A percentile compares a stretch with the other conserved stretches of the same genome.
Conservation (phyloP, 2,888 invertebrate species). For the Caenorhabditis macrosperma region DNA sequence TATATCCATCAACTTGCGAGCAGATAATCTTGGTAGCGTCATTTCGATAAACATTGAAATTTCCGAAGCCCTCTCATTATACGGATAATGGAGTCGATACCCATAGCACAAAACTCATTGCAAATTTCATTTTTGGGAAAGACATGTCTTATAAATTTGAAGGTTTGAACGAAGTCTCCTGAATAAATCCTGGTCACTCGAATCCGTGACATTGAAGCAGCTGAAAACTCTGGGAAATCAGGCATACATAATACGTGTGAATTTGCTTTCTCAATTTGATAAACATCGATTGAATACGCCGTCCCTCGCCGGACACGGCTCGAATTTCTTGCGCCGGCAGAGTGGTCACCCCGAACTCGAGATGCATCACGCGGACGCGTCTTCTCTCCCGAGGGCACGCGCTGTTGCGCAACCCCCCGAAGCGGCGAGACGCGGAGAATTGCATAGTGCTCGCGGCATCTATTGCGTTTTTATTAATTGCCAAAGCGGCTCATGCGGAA, state of each 20-base stretch:
- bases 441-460: conserved; percentile 14
- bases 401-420: conserved; percentile 39
- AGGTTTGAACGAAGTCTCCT: no score
- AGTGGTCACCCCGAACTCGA: conserved; percentile 34
- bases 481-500: conserved; percentile 53
- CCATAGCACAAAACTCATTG: no score
- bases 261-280: conserved; percentile 53
- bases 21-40: no score
- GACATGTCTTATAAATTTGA: no score
- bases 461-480: conserved; percentile 49
- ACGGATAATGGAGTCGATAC: no score
- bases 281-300: conserved; percentile 55
- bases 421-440: conserved; percentile 16
- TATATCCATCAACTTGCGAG: no score
- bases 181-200: no score
- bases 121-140: no score
- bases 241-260: conserved; percentile 8
- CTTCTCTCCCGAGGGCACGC: conserved; percentile 17
- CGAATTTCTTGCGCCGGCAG: conserved; percentile 15
- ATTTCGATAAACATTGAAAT: no score
- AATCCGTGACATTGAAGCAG: conserved; percentile 28
- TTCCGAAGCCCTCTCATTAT: no score
- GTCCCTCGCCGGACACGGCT: conserved; percentile 7
- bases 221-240: conserved; percentile 19
- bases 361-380: conserved; percentile 43